Evolutionary conservation across 2,888 invertebrate species (phyloP), one percentile per base, ranked within the genome.

Genomic region (Octodonta nipae): DNA sequence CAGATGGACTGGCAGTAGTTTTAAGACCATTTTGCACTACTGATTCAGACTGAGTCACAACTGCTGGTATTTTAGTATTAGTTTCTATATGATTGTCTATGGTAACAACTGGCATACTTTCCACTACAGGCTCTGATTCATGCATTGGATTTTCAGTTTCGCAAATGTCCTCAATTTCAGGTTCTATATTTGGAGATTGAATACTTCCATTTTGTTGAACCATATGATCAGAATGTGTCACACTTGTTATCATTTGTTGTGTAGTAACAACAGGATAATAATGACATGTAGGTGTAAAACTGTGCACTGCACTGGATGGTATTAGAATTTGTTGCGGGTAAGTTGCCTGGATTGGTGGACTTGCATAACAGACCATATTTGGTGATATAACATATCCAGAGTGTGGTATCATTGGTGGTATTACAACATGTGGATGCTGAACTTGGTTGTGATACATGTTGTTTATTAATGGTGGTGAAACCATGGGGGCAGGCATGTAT

Each of bases 311-410:
- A 15, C 15, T 30, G 10, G 22, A 22, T 22, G 22, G 36, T 22
- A 40, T 37, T 16, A 39, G 37, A 10, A 42, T 33, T 15, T 35
- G 35, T 7, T 38, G 39, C 3, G 39, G 42, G 15, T 37, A 39
- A 6, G 37, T 22, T n/a, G 22, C 22, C 11, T 22, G 22, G 22
- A 22, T 22, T 4, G 22, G 34, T 3, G 42, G 35, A 15, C 34
- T 41, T 1, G 37, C 17, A 11, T 35, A 33, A 33, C 36, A 41
- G 25, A 35, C 31, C 2, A 37, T 15, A 24, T 31, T 42, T 5
- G 37, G 15, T 11, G 28, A 27, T 4, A 22, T n/a, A 11, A 22
- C 22, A 22, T 22, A 22, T n/a, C 22, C 22, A 14, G 28, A 33
- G 32, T 35, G 35, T 16, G 27, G 31, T 8, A 41, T 24, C 4